phyloP scores from a whole-genome alignment of 2,888 invertebrate species.

The Drosophila rubida region DNA sequence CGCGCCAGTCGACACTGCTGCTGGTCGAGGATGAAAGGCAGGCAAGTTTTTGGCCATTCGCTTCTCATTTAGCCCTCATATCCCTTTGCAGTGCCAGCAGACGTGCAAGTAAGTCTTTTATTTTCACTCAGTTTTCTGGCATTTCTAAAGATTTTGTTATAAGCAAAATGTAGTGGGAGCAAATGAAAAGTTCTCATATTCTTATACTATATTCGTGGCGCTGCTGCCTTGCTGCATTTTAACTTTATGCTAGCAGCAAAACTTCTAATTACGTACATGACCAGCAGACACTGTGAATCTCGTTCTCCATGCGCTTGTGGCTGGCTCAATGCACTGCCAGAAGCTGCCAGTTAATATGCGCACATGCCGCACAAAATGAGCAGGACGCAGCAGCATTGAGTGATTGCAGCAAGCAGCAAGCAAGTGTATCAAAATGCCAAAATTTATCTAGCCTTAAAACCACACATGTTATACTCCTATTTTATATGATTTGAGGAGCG shows the following conservation, averaged over 20 bases:
- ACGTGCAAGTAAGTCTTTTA: constrained; percentile 51
- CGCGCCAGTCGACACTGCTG: neutral
- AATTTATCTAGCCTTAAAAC: too few relatives aligned
- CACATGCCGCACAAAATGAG: neutral
- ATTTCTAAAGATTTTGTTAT: constrained; percentile 23
- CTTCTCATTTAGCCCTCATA: constrained; percentile 44
- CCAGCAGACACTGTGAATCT: constrained; percentile 61
- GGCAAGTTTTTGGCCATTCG: constrained; percentile 34
- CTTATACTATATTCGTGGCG: too few relatives aligned
- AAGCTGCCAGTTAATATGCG: neutral
- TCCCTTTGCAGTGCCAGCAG: constrained; percentile 20
- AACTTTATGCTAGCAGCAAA: constrained; percentile 64
- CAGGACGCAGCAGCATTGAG: neutral
- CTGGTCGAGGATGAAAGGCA: constrained; percentile 37
- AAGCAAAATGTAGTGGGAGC: constrained; percentile 10
- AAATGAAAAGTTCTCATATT: constrained; percentile 68
- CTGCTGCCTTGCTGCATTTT: constrained; percentile 48
- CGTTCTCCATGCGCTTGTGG: constrained; percentile 3
- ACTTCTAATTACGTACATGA: constrained; percentile 83
- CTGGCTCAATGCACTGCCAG: constrained; percentile 38
- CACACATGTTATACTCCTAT: too few relatives aligned
- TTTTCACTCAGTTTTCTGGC: constrained; percentile 32
- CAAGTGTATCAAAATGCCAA: neutral
- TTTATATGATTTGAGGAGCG: too few relatives aligned
- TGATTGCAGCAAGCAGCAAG: too few relatives aligned